Conservation (phyloP, 2,888 invertebrate species). For the Tenthredo distinguenda region DNA sequence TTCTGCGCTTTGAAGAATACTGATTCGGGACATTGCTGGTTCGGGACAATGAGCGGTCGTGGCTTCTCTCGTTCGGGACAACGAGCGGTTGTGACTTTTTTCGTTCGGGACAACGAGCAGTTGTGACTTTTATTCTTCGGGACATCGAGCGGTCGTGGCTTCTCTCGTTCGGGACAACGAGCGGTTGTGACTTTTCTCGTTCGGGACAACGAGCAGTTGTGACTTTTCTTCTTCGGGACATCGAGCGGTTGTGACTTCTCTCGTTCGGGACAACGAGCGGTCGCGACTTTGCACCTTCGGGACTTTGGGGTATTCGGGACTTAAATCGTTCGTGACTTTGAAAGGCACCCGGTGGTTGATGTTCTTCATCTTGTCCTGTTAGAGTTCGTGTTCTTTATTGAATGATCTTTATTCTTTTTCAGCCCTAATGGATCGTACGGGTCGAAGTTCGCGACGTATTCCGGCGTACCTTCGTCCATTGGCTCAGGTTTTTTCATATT, state of each 20-base stretch:
- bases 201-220: not conserved
- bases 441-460: too few species aligned
- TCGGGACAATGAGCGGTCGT: not conserved
- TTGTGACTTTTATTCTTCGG: not conserved
- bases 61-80: not conserved
- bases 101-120: not conserved
- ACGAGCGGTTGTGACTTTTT: not conserved
- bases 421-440: too few species aligned
- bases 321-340: not conserved
- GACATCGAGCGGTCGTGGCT: not conserved
- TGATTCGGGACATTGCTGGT: not conserved
- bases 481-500: too few species aligned
- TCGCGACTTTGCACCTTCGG: not conserved
- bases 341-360: not conserved
- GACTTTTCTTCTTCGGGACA: too few species aligned
- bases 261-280: not conserved
- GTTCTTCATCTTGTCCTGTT: too few species aligned
- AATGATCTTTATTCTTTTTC: too few species aligned
- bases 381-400: too few species aligned
- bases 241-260: too few species aligned
- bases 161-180: not conserved
- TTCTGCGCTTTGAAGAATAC: not conserved
- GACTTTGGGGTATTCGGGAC: not conserved
- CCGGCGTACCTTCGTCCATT: too few species aligned
- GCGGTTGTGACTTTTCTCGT: not conserved